Conservation (phyloP, 2,797 vertebrate genomes). For the Pyrocephalus nanus region DNA sequence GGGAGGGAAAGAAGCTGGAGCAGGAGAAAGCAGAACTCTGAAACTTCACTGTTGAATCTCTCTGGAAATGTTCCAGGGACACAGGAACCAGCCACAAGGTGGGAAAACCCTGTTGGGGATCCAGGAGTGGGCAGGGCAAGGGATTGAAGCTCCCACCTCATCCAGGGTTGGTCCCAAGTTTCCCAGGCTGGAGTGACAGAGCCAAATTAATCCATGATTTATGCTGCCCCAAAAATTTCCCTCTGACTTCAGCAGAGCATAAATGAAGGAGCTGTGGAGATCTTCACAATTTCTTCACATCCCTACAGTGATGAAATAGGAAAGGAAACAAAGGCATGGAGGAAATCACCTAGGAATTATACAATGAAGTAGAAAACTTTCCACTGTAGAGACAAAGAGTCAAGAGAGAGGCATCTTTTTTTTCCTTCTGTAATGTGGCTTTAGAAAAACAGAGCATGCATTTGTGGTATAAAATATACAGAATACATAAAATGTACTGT, state of each 20-base stretch:
- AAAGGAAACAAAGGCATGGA: not conserved
- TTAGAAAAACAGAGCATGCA: not conserved
- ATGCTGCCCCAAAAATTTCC: not conserved
- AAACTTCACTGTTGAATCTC: not conserved
- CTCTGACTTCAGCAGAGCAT: not conserved
- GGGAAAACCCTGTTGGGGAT: not conserved
- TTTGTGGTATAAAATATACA: not conserved
- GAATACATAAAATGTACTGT: not conserved
- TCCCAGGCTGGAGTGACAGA: not conserved
- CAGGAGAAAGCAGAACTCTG: not conserved
- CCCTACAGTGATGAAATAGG: not conserved
- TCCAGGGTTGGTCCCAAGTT: not conserved
- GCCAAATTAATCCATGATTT: not conserved
- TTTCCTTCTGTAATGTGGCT: not conserved
- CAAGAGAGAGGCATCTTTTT: not conserved
- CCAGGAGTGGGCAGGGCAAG: not conserved
- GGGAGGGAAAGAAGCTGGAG: not conserved
- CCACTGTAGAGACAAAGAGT: not conserved
- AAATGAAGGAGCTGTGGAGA: not conserved
- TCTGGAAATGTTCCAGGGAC: not conserved
- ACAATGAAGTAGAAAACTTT: not conserved
- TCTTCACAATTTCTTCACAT: not conserved
- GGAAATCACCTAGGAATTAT: not conserved
- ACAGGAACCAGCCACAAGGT: not conserved
- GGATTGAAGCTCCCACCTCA: not conserved